Conservation (phyloP, 2,797 vertebrate genomes). For the Ctenosaura bakeri region DNA sequence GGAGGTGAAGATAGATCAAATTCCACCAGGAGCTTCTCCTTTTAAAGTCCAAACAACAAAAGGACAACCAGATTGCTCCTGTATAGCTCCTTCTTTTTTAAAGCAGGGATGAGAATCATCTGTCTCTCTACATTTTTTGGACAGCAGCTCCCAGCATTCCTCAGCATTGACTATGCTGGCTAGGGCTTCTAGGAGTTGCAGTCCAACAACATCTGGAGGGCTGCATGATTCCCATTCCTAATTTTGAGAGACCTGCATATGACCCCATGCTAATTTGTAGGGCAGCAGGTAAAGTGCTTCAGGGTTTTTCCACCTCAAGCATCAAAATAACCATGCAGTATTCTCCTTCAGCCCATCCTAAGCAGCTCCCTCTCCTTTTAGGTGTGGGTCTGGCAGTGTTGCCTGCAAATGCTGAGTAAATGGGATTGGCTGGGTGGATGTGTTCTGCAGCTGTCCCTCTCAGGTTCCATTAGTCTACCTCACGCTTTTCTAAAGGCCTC, state of each 20-base stretch:
- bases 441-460: neutral
- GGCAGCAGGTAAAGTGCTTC: neutral
- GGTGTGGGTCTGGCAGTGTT: no score
- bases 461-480: neutral
- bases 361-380: neutral
- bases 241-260: neutral
- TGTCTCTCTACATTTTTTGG: no score
- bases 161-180: no score
- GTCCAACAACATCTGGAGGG: no score
- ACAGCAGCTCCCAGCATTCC: no score
- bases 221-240: no score
- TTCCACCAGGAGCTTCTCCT: neutral
- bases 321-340: neutral
- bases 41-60: neutral
- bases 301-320: neutral
- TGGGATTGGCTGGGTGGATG: neutral
- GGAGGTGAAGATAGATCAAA: neutral
- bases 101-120: neutral
- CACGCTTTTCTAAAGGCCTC: neutral
- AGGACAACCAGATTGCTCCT: neutral
- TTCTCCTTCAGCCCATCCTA: neutral
- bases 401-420: neutral
- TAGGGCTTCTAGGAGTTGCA: no score
- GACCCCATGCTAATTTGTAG: neutral
- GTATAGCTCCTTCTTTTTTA: neutral